Evolutionary conservation across 2,797 vertebrate genomes (phyloP).

Genomic region (Sebastes wilsoni): DNA sequence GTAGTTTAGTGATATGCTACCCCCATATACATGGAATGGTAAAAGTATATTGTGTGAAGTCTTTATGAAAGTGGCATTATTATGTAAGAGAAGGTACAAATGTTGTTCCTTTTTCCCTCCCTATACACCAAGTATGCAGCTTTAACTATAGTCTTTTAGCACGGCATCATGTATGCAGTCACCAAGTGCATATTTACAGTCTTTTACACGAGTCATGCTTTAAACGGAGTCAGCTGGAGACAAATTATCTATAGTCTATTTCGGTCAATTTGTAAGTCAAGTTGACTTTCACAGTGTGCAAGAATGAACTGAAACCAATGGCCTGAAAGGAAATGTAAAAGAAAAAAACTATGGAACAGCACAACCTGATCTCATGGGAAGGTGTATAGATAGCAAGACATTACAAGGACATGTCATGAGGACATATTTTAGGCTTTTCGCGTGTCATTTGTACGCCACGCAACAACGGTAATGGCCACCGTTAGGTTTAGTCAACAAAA

Average conservation of each 20-base stretch:
- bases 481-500: no score
- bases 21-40: not conserved
- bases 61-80: not conserved
- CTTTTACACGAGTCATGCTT: not conserved
- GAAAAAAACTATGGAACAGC: not conserved
- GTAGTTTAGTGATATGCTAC: not conserved
- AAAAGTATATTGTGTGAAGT: not conserved
- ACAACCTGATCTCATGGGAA: not conserved
- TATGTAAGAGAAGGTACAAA: not conserved
- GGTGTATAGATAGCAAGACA: no score
- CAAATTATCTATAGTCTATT: not conserved
- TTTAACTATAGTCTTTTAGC: not conserved
- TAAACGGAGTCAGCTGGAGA: not conserved
- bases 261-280: not conserved
- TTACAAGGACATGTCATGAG: no score
- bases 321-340: not conserved
- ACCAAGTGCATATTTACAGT: not conserved
- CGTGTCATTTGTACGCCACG: no score
- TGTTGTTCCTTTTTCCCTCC: not conserved
- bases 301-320: not conserved
- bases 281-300: not conserved
- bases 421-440: no score
- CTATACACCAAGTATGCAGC: not conserved
- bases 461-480: no score
- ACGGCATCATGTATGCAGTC: not conserved